These are phyloP conservation scores for Puntigrus tetrazona DNA, from an alignment of 2,113 vertebrate species.

Conservation along the genomic window DNA sequence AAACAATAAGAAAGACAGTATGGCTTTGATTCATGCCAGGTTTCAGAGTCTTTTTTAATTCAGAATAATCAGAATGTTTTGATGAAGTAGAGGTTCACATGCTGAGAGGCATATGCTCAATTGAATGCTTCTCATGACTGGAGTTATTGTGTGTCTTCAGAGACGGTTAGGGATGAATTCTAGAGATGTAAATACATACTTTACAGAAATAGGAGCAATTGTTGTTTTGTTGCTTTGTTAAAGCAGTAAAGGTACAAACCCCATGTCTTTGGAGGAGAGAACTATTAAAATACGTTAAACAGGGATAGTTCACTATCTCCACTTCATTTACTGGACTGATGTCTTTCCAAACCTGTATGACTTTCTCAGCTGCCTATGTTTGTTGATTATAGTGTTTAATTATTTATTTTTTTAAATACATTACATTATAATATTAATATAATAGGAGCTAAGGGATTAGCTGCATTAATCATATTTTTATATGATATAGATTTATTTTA, in stretches of 20 bases:
- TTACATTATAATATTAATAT: too few relatives aligned
- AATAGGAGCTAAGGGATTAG: too few relatives aligned
- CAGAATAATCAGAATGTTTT: neutral
- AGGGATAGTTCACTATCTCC: neutral
- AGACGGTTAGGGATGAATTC: neutral
- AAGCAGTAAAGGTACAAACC: neutral
- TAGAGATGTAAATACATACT: neutral
- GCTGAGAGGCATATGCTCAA: slow-evolving; percentile 19
- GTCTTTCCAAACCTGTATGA: neutral
- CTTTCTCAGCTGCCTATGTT: neutral
- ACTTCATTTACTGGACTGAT: neutral
- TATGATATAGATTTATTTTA: too few relatives aligned
- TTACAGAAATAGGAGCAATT: neutral
- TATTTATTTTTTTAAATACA: too few relatives aligned
- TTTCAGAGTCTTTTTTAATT: slow-evolving; percentile 30
- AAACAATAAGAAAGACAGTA: slow-evolving; percentile 57
- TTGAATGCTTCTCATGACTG: neutral
- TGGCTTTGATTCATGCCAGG: slow-evolving; percentile 66
- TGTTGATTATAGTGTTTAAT: too few relatives aligned
- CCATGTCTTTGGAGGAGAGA: neutral
- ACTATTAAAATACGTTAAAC: neutral
- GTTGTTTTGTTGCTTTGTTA: neutral
- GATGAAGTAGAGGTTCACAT: neutral
- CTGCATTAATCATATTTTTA: too few relatives aligned
- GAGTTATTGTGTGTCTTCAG: too few relatives aligned